Base-by-base conservation (phyloP, 2,113 vertebrate species). In the Crocuta crocuta region DNA sequence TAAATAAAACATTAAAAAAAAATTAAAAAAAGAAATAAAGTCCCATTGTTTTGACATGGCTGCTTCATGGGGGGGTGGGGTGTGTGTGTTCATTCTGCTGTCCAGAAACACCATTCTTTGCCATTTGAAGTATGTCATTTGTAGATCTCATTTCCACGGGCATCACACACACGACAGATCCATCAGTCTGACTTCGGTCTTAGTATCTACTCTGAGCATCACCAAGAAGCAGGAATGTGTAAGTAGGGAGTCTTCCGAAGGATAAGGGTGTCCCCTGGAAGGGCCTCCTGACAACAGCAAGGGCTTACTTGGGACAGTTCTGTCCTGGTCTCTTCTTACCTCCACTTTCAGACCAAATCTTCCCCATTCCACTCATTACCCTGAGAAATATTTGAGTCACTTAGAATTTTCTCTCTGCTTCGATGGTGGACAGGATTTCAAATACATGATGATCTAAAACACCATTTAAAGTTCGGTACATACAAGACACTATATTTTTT, bases 1-100 rank as follows among this genome's bases (percentile, higher is more conserved):
- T 39, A 39, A 39, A 39, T 39, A 39, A 39, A 39, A 39, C 39
- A 39, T 39, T 39, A 39, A 39, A 39, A 39, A 39, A 39, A 39
- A 39, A 39, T 39, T 3, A 39, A 39, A 39, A 39, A 39, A 39
- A 95, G 24, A 92, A 94, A 93, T 97, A 97, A 93, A 97, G 33
- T 48, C 50, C 43, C 58, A 8, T 79, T 55, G 4, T 65, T 95
- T 82, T 96, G 92, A 95, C 85, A 17, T 48, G 55, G 31, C 83
- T 81, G 43, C 35, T 95, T 28, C 39, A 5, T 88, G 80, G 65
- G 26, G 39, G 71, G 6, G 19, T 43, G 23, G 21, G 55, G 53
- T 17, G 53, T 17, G 53, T 17, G 16, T 55, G 53, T 55, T 15
- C 4, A 1, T 63, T 53, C 90, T 28, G 16, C 71, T 92, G 33